These are phyloP conservation scores for Pedionomus torquatus DNA, from an alignment of 2,113 vertebrate species.

Conservation along the genomic window DNA sequence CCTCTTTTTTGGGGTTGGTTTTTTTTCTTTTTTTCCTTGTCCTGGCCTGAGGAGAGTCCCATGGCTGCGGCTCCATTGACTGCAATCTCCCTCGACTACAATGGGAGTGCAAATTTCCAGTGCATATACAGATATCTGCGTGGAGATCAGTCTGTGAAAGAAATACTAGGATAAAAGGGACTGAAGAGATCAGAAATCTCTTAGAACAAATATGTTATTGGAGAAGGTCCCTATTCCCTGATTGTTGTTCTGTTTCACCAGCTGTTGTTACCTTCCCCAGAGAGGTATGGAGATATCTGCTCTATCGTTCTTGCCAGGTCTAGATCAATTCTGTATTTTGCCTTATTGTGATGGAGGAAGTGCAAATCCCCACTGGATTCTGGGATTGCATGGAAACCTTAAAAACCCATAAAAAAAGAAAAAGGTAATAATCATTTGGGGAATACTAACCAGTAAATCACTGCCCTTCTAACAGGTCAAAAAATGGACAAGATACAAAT, in stretches of 20 bases:
- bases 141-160: neutral
- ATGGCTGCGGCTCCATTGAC: neutral
- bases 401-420: neutral
- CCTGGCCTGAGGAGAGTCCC: neutral
- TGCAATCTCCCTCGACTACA: neutral
- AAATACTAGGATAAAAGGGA: neutral
- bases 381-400: neutral
- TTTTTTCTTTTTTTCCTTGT: neutral
- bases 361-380: neutral
- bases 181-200: neutral
- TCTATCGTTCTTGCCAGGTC: neutral
- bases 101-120: neutral
- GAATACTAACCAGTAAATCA: neutral
- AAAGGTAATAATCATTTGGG: neutral
- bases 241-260: neutral
- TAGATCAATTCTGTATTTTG: neutral
- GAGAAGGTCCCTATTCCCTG: neutral
- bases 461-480: neutral
- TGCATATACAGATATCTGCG: neutral
- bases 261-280: neutral
- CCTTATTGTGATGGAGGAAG: neutral
- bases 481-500: neutral
- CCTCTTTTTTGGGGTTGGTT: neutral
- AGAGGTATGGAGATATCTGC: neutral
- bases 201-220: neutral